A percentile compares a stretch with the other conserved stretches of the same genome.
phyloP scores from a whole-genome alignment of 2,113 vertebrate genomes.

The Leucopternis melanops region DNA sequence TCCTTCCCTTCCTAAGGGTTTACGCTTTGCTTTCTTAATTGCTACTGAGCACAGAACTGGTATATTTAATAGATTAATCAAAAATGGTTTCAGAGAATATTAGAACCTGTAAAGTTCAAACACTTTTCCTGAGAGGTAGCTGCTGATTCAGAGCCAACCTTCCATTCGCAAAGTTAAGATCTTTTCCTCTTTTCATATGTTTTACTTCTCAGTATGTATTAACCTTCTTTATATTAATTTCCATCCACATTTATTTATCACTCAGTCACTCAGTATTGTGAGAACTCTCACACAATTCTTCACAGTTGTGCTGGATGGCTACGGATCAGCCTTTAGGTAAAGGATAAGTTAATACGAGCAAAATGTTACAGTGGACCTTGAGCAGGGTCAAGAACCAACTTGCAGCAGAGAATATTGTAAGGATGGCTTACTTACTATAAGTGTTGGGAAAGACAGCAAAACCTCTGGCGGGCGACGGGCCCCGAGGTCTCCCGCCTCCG shows the following conservation, averaged over 20 bases:
- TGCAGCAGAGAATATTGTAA: neutral
- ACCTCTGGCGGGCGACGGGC: too few species aligned
- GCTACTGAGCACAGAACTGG: neutral
- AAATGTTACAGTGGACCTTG: neutral
- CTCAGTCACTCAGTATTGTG: neutral
- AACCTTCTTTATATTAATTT: neutral
- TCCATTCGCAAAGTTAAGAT: neutral
- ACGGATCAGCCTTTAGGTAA: neutral
- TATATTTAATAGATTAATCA: neutral
- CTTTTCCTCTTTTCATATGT: neutral
- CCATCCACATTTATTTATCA: neutral
- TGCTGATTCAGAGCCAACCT: neutral
- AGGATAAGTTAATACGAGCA: neutral
- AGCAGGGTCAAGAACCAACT: neutral
- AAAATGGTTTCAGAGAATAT: neutral
- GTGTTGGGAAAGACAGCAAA: neutral
- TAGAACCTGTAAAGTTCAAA: neutral
- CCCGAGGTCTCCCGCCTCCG: too few species aligned
- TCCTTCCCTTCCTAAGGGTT: neutral
- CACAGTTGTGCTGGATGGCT: neutral
- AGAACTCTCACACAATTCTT: neutral
- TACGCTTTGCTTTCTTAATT: neutral
- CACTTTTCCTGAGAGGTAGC: neutral
- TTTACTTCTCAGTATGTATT: neutral
- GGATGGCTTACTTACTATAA: neutral